Base-by-base conservation (phyloP, 2,797 vertebrate species). In the Neopelma chrysocephalum region DNA sequence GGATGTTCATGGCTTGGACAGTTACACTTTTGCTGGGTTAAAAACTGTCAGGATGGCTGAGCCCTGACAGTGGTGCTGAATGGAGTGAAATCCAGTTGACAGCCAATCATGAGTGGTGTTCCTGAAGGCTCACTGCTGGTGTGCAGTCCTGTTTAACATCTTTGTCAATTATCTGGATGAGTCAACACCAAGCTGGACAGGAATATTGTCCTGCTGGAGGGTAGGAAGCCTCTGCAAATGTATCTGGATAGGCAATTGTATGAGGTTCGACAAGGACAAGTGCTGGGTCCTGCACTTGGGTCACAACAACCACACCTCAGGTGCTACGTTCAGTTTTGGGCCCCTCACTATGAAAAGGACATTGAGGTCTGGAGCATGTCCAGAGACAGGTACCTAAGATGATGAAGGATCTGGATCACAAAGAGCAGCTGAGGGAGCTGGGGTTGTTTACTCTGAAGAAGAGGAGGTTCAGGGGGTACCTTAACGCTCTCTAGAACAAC, bases 261-360 rank as follows among this genome's bases (percentile, higher is more conserved):
- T 43, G 20, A 34, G 3, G 2, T 1, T 76, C 12, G 23, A 42
- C 23, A 53, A 43, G 0, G 3, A 4, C 3, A 12, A 43, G 5
- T 20, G 20, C 3, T 0, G 1, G 4, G 13, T 68, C 38, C 72
- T 43, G 20, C 40, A 15, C 42, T 11, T 14, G 5, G 3, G 5
- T 53, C 12, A 61, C 23, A 85, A 9, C 12, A 69, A n/a, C 23
- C 2, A 9, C 15, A 12, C 9, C 9, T 72, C 6, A 32, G 66
- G 34, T 42, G 15, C 12, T 71, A 17, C 11, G 16, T 38, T 17
- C 5, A 40, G 16, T 32, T 51, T 17, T 38, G 36, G 12, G 18
- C 6, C 5, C 3, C 19, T 78, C 45, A 53, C 17, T 18, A 3
- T 56, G 32, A 45, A 34, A 32, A 53, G 17, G 38, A 32, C 8